Percentiles rank a stretch among this genome's conserved stretches.
Evolutionary conservation across 2,888 invertebrate genomes (phyloP).

Genomic region (Cryptophagus acutangulus): DNA sequence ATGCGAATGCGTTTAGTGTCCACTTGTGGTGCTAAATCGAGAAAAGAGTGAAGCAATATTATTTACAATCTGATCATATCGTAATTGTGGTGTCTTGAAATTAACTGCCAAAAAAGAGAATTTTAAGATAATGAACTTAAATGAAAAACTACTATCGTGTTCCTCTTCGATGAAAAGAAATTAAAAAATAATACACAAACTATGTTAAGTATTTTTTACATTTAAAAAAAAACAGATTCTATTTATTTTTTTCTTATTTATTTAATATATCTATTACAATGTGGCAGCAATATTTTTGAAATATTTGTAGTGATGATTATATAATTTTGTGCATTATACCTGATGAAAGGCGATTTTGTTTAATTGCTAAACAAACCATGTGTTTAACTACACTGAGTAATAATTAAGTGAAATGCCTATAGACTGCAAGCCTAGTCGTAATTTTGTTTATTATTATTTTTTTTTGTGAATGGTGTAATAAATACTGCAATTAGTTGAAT

Average conservation of each 20-base stretch:
- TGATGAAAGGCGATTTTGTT: too few species aligned
- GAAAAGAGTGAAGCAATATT: constrained; percentile 1
- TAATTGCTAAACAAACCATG: background rate
- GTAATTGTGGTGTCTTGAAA: constrained; percentile 33
- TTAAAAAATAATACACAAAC: constrained; percentile 3
- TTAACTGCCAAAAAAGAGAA: constrained; percentile 37
- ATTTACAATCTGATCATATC: constrained; percentile 6
- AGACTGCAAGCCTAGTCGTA: constrained; percentile 7
- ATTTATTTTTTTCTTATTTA: constrained; percentile 1
- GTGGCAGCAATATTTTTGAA: background rate
- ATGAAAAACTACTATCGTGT: constrained; percentile 23
- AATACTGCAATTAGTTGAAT: constrained; percentile 1
- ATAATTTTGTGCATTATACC: background rate
- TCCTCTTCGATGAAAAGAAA: constrained; percentile 22
- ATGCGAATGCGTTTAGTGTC: too few species aligned
- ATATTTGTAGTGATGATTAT: background rate
- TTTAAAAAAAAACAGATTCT: constrained; percentile 1
- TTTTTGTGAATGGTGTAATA: background rate
- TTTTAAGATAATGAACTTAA: too few species aligned
- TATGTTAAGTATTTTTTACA: constrained; percentile 1
- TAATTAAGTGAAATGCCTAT: constrained; percentile 2
- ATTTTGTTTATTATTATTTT: constrained; percentile 1
- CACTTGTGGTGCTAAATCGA: too few species aligned
- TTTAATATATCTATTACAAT: constrained; percentile 2
- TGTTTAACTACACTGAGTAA: background rate